Base-by-base conservation (phyloP, 2,888 invertebrate genomes). In the Lithophane socia region DNA sequence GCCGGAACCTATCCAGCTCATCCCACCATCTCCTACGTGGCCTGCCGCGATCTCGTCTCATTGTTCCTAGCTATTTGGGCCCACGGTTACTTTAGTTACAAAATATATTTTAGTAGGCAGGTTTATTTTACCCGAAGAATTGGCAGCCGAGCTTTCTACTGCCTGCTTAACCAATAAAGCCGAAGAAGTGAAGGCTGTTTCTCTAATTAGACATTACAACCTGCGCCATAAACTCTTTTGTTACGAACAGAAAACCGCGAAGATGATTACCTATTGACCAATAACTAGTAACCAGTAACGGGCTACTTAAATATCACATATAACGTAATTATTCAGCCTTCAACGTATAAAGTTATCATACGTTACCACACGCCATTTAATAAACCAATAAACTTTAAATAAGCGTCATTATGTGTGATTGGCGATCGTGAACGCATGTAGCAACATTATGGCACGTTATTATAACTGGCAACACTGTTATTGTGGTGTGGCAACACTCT, bases 381-480 rank as follows among this genome's bases (percentile, higher is more conserved):
- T 86, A 86, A 86, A 85, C 85, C 81, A 87, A 86, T 83, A 82
- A 83, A 81, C 61, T 83, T 68, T 67, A 86, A 86, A 87, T 85
- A 79, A 84, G 81, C 82, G 54, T 80, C 77, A 87, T 86, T 87
- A 87, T 80, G 42, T 84, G 75, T 79, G 80, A 86, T 86, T 85
- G 77, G 77, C 75, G 75, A 71, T 69, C 76, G 80, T 78, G 80
- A 83, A 75, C 24, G 72, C 84, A 77, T 86, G 83, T 85, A 79
- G 80, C 79, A 86, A 86, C 77, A 82, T 80, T 79, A 80, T 82
- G 63, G 74, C 69, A 81, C 79, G 66, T 79, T 73, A 83, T 86
- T 86, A 86, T 86, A 83, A 79, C 79, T 79, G 75, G 78, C 78
- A 86, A 80, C 78, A 82, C 75, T 82, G 80, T 82, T 79, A 80